These are phyloP conservation scores for Oceanites oceanicus DNA, from an alignment of 2,113 vertebrate genomes.

Conservation along the genomic window DNA sequence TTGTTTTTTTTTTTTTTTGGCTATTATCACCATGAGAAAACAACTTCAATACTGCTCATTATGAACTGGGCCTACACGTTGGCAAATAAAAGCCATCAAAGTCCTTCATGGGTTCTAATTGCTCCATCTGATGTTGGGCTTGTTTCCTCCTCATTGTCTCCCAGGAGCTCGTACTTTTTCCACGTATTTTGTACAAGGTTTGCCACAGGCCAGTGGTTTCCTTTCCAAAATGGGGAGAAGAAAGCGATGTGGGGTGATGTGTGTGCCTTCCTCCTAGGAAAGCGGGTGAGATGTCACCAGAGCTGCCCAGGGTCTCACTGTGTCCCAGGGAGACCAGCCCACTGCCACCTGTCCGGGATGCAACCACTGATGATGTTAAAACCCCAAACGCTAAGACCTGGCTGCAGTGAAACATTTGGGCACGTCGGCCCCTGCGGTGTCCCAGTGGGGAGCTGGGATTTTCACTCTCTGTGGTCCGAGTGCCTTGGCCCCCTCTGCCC, in stretches of 20 bases:
- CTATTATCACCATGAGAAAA: neutral
- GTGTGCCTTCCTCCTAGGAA: neutral
- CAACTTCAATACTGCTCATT: neutral
- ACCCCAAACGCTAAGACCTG: accelerated
- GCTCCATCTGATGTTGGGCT: neutral
- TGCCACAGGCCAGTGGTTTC: neutral
- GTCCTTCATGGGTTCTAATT: neutral
- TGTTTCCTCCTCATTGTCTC: neutral
- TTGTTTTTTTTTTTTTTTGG: neutral
- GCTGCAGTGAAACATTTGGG: neutral
- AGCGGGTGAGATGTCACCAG: neutral
- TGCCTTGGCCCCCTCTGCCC: neutral
- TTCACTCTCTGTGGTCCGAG: accelerated
- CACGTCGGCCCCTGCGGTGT: accelerated
- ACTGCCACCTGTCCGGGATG: accelerated
- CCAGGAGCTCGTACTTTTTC: neutral
- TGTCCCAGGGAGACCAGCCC: neutral
- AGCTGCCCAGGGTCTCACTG: neutral
- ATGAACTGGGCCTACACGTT: neutral
- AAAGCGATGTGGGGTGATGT: neutral
- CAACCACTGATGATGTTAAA: neutral
- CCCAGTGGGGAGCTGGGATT: neutral
- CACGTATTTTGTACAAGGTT: neutral
- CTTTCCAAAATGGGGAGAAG: neutral
- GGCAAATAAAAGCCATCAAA: neutral